Evolutionary conservation across 2,888 invertebrate genomes (phyloP), one percentile per base, ranked within the genome.

Genomic region (Macropis europaea): DNA sequence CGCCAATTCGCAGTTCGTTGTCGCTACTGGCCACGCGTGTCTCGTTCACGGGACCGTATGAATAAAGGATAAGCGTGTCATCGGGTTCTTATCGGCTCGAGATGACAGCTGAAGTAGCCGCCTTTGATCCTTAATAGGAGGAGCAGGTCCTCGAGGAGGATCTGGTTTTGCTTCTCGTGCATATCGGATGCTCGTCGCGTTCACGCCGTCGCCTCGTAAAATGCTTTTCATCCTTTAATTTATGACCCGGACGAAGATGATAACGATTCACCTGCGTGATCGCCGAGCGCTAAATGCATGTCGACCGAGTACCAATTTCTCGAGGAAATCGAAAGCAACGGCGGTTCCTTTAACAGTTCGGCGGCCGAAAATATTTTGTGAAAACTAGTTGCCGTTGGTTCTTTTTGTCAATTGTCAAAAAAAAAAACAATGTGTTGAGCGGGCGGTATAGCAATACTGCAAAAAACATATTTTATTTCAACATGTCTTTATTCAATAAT

Each of bases 51-150:
- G 9, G 38, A 48, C 11, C 28, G n/a, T 13, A 43, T 24, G 24
- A 19, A 38, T 22, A 28, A 26, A 45, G 3, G 22, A 32, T 34
- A 30, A 52, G 34, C 59, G 38, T 48, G 61, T 66, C 66, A 26
- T 32, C 71, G 71, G 50, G 48, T 50, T 66, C 66, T 73, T 73
- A 73, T 73, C 73, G 32, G 15, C 7, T 11, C 3, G 17, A 57
- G n/a, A 50, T 11, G 47, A 28, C 24, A 26, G 17, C 6, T 28
- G 22, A 7, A 43, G 63, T 28, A 36, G 60, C 73, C 59, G 74
- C 67, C 62, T 72, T 68, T 63, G 68, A 73, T 71, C 71, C 63
- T 60, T 50, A 34, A 59, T 34, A 47, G 52, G 60, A 30, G 32
- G 13, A 28, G 40, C 48, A 30, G 38, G 43, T 50, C 38, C 22